Evolutionary conservation across 2,113 vertebrate genomes (phyloP).

Genomic region (Hippocampus mohnikei): DNA sequence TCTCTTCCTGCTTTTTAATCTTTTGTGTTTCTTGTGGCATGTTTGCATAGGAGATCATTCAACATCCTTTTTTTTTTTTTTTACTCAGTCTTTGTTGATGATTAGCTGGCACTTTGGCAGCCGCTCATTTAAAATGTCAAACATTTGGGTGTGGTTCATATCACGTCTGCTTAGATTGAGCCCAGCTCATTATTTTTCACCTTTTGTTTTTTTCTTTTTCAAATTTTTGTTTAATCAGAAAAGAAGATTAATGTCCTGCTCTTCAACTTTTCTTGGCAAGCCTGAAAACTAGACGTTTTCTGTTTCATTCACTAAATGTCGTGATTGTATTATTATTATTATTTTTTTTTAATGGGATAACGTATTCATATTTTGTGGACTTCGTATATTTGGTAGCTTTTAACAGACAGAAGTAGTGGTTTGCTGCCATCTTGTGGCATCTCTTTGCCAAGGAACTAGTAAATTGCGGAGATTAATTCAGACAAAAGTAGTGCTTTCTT

Average conservation of each 20-base stretch:
- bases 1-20: constrained; percentile 1
- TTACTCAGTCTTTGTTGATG: background rate
- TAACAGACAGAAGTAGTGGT: background rate
- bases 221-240: background rate
- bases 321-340: no score
- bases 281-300: no score
- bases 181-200: background rate
- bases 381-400: background rate
- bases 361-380: background rate
- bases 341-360: background rate
- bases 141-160: background rate
- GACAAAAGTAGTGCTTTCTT: background rate
- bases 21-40: background rate
- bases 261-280: background rate
- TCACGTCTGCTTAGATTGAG: background rate
- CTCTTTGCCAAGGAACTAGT: no score
- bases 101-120: constrained; percentile 1
- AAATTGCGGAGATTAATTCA: no score
- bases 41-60: constrained; percentile 2
- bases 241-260: background rate
- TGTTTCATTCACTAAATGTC: no score
- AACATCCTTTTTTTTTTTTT: background rate
- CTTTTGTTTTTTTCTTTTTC: background rate
- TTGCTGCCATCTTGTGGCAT: no score
- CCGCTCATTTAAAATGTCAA: background rate